Base-by-base conservation (phyloP, 2,888 invertebrate genomes). In the Agrenia bidenticulata region DNA sequence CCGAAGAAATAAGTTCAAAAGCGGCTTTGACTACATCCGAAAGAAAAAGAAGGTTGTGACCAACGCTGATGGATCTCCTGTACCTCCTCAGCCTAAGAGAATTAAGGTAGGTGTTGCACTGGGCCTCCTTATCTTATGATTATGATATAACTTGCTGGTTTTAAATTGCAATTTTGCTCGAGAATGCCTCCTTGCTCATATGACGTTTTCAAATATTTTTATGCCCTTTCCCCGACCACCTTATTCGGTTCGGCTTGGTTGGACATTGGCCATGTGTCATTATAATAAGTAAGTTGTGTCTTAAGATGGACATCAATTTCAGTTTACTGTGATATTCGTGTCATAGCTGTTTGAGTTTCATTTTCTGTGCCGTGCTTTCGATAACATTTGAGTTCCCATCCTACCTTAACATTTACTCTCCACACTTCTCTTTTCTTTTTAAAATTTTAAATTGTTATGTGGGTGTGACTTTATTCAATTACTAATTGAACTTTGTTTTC, bases 11-110 rank as follows among this genome's bases (percentile, higher is more conserved):
- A 90, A 89, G 81, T 87, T 89, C 78, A 79, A 79, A 64, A 90
- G 89, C 15, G 90, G 90, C 7, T 93, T 93, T 79, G 93, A 93
- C 82, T 93, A 93, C 74, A 90, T 93, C 68, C 83, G 92, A 39
- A 93, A 93, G 78, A 92, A 92, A 82, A 93, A 93, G 80, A 90
- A 90, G 78, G 62, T 64, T 17, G 58, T 70, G n/a, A 66, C 65
- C 23, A 69, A 70, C 53, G 64, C 73, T 21, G 73, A 74, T 58
- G 73, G 72, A 45, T 63, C 68, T 26, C 58, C 67, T 45, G 69
- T 74, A 57, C 65, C 72, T 61, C 69, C 64, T 41, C 67, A 70
- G 58, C 72, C 69, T 64, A 76, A 73, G 72, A 75, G 69, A 72
- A 64, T 70, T 53, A 75, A 79, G 76, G 80, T 80, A 75, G 67